These are phyloP conservation scores for Chondrosia reniformis DNA, from an alignment of 37 sponge, comb jelly and placozoan species.

Conservation along the genomic window DNA sequence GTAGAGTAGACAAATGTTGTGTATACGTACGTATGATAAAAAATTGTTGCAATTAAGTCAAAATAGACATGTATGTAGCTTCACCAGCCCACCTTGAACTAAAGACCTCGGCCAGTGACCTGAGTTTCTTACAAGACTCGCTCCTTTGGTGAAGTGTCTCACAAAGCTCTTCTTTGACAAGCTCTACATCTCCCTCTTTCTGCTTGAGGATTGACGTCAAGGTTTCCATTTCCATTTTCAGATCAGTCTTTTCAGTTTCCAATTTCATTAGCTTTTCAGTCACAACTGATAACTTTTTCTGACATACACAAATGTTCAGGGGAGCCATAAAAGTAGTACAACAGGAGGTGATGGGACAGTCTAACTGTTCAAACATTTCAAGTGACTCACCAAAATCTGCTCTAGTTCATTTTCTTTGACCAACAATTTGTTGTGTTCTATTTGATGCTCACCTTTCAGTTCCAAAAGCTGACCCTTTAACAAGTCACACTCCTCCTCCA, in stretches of 20 bases:
- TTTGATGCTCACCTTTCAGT: no score
- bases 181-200: slow-evolving; percentile 7
- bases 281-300: no score
- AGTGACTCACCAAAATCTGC: no score
- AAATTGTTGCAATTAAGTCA: neutral
- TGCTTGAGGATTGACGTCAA: neutral
- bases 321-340: no score
- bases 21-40: neutral
- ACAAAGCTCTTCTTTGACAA: slow-evolving; percentile 18
- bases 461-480: no score
- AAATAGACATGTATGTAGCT: neutral
- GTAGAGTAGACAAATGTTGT: neutral
- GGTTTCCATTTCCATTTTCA: neutral
- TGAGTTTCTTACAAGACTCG: slow-evolving; percentile 14
- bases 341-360: no score
- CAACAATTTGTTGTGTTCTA: no score
- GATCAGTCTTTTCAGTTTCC: neutral
- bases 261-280: no score
- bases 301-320: no score
- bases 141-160: neutral
- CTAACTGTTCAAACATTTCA: no score
- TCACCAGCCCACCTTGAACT: neutral
- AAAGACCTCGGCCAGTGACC: slow-evolving; percentile 1
- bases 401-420: no score
- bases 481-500: no score